These are phyloP conservation scores for Varanus salvator DNA, from an alignment of 2,113 vertebrate species.

Conservation along the genomic window DNA sequence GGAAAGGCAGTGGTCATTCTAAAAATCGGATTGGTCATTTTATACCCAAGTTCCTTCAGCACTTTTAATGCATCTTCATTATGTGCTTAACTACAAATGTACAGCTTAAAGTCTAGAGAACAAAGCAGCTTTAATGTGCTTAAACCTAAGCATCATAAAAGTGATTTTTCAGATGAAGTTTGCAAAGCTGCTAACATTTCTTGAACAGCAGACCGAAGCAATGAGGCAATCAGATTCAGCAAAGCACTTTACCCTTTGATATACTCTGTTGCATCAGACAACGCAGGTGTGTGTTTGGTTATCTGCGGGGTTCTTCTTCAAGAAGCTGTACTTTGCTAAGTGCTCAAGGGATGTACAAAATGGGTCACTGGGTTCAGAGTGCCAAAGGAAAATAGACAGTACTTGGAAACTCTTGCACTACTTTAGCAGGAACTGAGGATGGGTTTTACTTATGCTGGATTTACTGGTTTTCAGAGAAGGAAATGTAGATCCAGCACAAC, in stretches of 20 bases:
- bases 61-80: background rate
- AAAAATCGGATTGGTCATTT: background rate
- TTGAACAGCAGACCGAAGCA: constrained; percentile 6
- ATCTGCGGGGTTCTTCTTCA: background rate
- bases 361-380: background rate
- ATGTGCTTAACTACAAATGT: background rate
- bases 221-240: constrained; percentile 7
- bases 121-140: constrained; percentile 19
- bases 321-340: background rate
- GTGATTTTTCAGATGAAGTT: background rate
- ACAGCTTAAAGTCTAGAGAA: background rate
- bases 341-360: background rate
- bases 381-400: background rate
- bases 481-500: background rate
- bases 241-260: background rate
- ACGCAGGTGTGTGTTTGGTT: background rate
- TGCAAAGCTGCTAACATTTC: constrained; percentile 7
- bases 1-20: background rate
- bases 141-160: background rate
- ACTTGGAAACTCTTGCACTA: background rate
- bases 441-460: background rate
- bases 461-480: background rate
- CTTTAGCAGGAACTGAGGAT: background rate
- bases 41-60: background rate
- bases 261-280: background rate